Evolutionary conservation across 2,888 invertebrate genomes (phyloP), one percentile per base, ranked within the genome.

Genomic region (Synanthedon myopaeformis): DNA sequence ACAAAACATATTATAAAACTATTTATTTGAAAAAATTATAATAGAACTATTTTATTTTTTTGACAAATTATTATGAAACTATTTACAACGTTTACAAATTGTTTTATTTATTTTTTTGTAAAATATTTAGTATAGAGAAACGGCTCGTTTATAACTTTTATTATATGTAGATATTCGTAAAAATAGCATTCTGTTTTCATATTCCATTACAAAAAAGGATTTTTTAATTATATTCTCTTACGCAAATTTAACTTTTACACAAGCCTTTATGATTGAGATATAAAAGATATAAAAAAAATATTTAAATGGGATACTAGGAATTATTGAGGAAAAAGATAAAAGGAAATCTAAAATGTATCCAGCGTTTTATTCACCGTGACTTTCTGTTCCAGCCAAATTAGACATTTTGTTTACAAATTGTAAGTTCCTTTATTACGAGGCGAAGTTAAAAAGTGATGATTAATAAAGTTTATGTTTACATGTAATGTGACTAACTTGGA

Each of bases 311-410:
- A 35, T 35, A 23, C 23, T 23, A 5, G 5, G 5, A 23, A 23
- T 35, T 8, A 35, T 35, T 35, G 1, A 10, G 3, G 10, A 35
- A 35, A 35, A 35, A 35, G 10, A 35, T 35, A 35, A 35, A 35
- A 35, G 10, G 35, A 35, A 35, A 35, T 35, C 8, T 8, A 35
- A 49, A 56, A 51, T 23, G 1, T 42, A 42, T 52, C 52, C 54
- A 17, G 23, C 4, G 23, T 1, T 55, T 13, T 55, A 59, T 59
- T 56, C 54, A 59, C 41, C 51, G 53, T 53, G 19, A 58, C 52
- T 67, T 67, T 67, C 56, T 67, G 63, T 68, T 66, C 60, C 67
- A 68, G 67, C 62, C 50, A 42, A 23, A 52, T 41, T 45, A 45
- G 45, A 45, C 6, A 45, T 28, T 54, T 52, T 6, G 17, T 49